Evolutionary conservation across 2,888 invertebrate genomes (phyloP), one percentile per base, ranked within the genome.

Genomic region (Tetrapedia diversipes): DNA sequence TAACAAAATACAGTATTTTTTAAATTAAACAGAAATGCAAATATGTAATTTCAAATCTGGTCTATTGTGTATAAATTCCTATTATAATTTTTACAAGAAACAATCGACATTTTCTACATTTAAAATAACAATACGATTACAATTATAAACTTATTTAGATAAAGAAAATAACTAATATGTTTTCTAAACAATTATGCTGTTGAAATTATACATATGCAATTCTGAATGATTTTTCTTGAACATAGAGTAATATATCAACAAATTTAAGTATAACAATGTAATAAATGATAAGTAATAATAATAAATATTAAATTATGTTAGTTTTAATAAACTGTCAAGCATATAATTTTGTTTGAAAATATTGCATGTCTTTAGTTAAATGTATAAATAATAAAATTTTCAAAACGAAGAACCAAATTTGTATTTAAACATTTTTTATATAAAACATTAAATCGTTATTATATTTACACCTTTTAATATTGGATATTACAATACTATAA

Each of bases 241-340:
- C 19, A 39, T 54, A 47, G 45, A 37, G 37, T 60, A 66, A 65
- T 65, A 24, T 47, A 45, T 32, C 59, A 74, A 64, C 63, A 63
- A 59, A 10, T 51, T 73, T 54, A 64, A 67, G 67, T 19, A 53
- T 60, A 77, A 77, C 70, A 69, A 37, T 45, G 45, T 59, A 47
- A 4, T 69, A 65, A 60, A 54, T 63, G 41, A 69, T 75, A 69
- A 69, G n/a, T n/a, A 64, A 41, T 67, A 67, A 43, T 54, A 71
- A 68, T 77, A 68, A 77, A 74, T 75, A 69, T 69, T 69, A 63
- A 54, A 69, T 66, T 63, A 63, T 51, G 29, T 53, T 64, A 39
- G 41, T 16, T 45, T 19, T 3, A 27, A 34, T 59, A 67, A 65
- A 65, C 45, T 29, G 43, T 11, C 24, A 67, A 56, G 61, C 37